phyloP scores from a whole-genome alignment of 2,888 invertebrate species.

The Copidosoma aretas region DNA sequence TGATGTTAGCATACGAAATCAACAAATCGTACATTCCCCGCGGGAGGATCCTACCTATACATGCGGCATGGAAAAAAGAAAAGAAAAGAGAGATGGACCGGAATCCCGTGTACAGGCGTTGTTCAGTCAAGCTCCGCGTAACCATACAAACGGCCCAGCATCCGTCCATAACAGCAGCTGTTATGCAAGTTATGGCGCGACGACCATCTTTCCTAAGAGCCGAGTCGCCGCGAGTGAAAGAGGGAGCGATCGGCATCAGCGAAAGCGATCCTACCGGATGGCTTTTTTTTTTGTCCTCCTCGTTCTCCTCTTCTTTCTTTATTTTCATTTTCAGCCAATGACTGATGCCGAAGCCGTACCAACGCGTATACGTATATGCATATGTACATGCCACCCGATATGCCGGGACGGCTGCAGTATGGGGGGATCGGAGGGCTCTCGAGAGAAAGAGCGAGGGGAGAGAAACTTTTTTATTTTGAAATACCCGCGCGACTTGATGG shows the following conservation, averaged over 20 bases:
- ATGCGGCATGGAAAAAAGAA: neutral
- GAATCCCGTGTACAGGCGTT: no score
- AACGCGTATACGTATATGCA: neutral
- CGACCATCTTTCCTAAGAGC: no score
- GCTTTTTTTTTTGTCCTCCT: slow-evolving; percentile 27
- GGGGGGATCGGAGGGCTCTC: no score
- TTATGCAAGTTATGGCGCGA: slow-evolving; percentile 46
- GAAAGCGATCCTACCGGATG: slow-evolving; percentile 52
- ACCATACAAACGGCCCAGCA: slow-evolving; percentile 18
- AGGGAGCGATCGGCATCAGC: slow-evolving; percentile 45
- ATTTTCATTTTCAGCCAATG: neutral
- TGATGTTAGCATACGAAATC: no score
- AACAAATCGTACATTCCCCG: no score
- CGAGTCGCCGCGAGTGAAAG: slow-evolving; percentile 14
- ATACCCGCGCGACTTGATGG: no score
- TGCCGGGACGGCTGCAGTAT: neutral
- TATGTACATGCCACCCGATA: neutral
- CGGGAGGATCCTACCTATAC: no score
- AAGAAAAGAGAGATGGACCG: neutral
- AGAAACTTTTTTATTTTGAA: no score
- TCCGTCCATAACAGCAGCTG: slow-evolving; percentile 22
- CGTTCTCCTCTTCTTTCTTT: no score
- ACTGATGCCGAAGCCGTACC: neutral
- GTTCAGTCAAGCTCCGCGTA: neutral
- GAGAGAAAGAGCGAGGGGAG: no score